Base-by-base conservation (phyloP, 2,888 invertebrate genomes). In the Rhamnusium bicolor region DNA sequence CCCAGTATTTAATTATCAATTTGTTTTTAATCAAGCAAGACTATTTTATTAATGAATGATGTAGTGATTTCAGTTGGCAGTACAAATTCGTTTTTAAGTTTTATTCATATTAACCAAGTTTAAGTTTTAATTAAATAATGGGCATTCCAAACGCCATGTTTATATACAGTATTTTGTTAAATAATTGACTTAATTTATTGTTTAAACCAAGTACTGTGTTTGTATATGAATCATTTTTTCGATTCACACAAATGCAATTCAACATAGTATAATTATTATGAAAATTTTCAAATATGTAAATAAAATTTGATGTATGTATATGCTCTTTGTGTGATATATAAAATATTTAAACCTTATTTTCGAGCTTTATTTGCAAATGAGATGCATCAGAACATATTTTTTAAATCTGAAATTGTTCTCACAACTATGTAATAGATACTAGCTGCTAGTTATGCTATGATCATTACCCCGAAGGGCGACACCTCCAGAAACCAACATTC, bases 311-410 rank as follows among this genome's bases (percentile, higher is more conserved):
- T 88, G 88, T 88, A 88, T 87, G 87, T 88, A 87, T 87, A 87
- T 87, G 86, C 86, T 87, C 87, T 88, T 88, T 87, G 88, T 88
- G 88, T 88, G 88, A 88, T 88, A 88, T 86, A 88, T 87, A 87
- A 86, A 87, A 86, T 87, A 88, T 88, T 88, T 86, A 87, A 88
- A 87, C 83, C 81, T 82, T 82, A 78, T 62, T 69, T 73, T 51
- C 74, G 74, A 51, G 73, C 77, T 79, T 81, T 73, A 76, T 81
- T 75, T 1, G 10, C 7, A 16, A 40, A 40, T 40, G 12, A 1
- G n/a, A 40, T n/a, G 3, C 1, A 4, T 40, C 6, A 24, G 24
- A 24, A 2, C 24, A 24, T 4, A 2, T 24, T 24, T 4, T 24
- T 24, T 24, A 24, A 24, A 24, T n/a, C n/a, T n/a, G n/a, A n/a